Percentiles rank a stretch among this genome's conserved stretches.
Evolutionary conservation across 2,113 vertebrate species (phyloP).

Genomic region (Tupaia chinensis): DNA sequence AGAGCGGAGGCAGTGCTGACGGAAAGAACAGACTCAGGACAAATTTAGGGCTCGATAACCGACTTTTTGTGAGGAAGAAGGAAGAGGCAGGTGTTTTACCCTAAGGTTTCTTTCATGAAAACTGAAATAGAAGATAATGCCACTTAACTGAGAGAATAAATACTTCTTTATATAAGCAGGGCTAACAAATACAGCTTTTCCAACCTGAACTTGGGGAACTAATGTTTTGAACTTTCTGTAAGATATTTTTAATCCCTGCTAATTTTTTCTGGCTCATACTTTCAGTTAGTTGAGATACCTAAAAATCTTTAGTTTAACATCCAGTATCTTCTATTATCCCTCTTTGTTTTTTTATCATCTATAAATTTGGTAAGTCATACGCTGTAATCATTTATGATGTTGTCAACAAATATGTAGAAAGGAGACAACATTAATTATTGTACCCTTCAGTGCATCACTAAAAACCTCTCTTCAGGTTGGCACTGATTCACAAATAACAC

Average conservation of each 20-base stretch:
- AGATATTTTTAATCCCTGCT: background rate
- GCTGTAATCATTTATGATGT: background rate
- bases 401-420: background rate
- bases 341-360: background rate
- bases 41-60: background rate
- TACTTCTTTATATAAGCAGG: background rate
- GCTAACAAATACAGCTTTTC: background rate
- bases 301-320: background rate
- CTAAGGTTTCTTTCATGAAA: background rate
- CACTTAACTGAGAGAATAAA: background rate
- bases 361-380: background rate
- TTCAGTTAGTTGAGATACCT: background rate
- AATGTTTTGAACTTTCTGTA: background rate
- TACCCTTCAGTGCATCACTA: background rate
- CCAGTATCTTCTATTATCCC: background rate
- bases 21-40: background rate
- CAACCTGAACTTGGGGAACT: background rate
- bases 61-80: background rate
- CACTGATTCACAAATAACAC: background rate
- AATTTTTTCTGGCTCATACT: background rate
- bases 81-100: background rate
- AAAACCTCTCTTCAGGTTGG: background rate
- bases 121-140: background rate
- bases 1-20: background rate
- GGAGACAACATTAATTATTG: background rate